These are phyloP conservation scores for Phalangium opilio DNA, from an alignment of 2,888 invertebrate species.

Conservation along the genomic window DNA sequence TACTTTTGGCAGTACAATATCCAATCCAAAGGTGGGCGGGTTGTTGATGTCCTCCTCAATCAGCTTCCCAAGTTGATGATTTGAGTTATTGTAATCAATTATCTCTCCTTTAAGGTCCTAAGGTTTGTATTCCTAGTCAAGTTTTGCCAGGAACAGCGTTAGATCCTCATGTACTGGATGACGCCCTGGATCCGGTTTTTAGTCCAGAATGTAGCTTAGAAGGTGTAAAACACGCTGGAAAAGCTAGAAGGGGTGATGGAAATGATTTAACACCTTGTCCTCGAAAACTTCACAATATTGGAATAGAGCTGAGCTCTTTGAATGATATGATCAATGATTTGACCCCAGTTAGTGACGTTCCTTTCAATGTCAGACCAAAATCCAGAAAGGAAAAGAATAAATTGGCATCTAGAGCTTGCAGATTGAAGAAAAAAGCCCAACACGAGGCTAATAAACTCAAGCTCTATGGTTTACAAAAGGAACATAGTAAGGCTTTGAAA, in stretches of 20 bases:
- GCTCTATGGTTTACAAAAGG: slow-evolving; percentile 76
- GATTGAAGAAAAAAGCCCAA: slow-evolving; percentile 95
- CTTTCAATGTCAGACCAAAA: slow-evolving; percentile 71
- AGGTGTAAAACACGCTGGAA: slow-evolving; percentile 42
- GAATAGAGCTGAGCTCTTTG: slow-evolving; percentile 77
- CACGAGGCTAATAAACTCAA: slow-evolving; percentile 98
- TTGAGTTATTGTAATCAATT: too few species aligned
- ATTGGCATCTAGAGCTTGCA: slow-evolving; percentile 86
- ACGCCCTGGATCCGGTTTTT: slow-evolving; percentile 88
- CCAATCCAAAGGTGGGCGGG: slow-evolving; percentile 95
- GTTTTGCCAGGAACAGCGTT: slow-evolving; percentile 49
- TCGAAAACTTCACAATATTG: slow-evolving; percentile 72
- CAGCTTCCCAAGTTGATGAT: too few species aligned
- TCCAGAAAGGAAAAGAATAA: slow-evolving; percentile 97
- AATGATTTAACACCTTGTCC: slow-evolving; percentile 94
- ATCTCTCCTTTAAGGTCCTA: neutral
- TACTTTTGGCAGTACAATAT: slow-evolving; percentile 99
- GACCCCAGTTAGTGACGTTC: slow-evolving; percentile 85
- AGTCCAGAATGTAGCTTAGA: slow-evolving; percentile 78
- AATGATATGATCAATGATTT: slow-evolving; percentile 84
- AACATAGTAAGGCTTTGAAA: slow-evolving; percentile 88
- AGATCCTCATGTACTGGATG: slow-evolving; percentile 80
- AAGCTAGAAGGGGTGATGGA: slow-evolving; percentile 90
- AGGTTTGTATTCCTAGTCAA: neutral
- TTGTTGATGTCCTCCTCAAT: too few species aligned